Evolutionary conservation across 2,888 invertebrate genomes (phyloP), one percentile per base, ranked within the genome.

Genomic region (Macrophya annulata): DNA sequence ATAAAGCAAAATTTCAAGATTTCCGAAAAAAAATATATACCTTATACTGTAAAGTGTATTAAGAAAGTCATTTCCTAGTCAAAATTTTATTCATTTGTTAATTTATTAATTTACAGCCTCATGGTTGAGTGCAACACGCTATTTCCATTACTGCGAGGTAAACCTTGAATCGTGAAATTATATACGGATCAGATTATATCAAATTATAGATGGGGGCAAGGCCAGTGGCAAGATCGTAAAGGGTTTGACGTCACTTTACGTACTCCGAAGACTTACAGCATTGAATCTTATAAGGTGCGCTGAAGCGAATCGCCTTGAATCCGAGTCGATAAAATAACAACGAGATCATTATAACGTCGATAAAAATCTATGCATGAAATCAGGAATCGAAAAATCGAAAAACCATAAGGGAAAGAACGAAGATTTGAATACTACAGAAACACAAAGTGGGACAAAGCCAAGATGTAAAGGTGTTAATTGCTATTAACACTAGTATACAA

Each of bases 181-280:
- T 68, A 68, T 37, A 68, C 68, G 15, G 31, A 68, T 68, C 68
- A 37, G 37, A 37, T 68, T 37, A 68, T 37, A 37, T 37, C 15
- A 17, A 68, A 68, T 68, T 12, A 68, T 68, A 68, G 37, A 31
- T 37, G 37, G 17, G 37, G 10, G 12, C 31, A 37, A 68, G 68
- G 68, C 68, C 68, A 68, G 37, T 68, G 68, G 68, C 68, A 68
- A 68, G 68, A 68, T 68, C 68, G 17, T 6, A 15, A 17, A 15
- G 37, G 8, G 15, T 68, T 68, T 68, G 15, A 68, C 68, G 68
- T 68, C 68, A 37, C 37, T 68, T 68, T 9, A 62, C 25, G 10
- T 21, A 55, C n/a, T 51, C 10, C 21, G 10, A n/a, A 0, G 65
- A 12, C 37, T 68, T 37, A 37, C 37, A 68, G 10, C 68, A 15